Percentiles rank a stretch among this genome's conserved stretches.
Conservation (phyloP, 2,888 invertebrate genomes). For the Acrocyrtus sp. region DNA sequence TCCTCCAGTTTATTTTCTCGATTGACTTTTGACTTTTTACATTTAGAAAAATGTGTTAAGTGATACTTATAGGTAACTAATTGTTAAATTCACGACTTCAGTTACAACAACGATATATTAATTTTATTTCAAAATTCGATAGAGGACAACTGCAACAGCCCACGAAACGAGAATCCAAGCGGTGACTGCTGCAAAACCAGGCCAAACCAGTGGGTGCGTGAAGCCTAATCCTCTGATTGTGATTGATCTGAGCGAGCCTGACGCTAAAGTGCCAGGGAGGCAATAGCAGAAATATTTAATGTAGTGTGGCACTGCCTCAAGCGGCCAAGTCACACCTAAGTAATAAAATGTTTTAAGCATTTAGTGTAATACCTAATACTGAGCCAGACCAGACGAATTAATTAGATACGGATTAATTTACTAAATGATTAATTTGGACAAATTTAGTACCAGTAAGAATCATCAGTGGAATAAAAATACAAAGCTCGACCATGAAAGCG, state of each 20-base stretch:
- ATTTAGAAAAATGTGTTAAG: no score
- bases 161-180: conserved; percentile 38
- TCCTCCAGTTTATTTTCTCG: no score
- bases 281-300: conserved; percentile 70
- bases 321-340: conserved; percentile 94
- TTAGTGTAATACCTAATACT: no score
- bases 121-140: conserved; percentile 31
- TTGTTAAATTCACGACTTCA: no score
- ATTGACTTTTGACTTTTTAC: no score
- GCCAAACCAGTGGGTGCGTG: conserved; percentile 37
- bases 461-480: conserved; percentile 29
- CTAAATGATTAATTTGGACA: no score
- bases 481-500: conserved; percentile 20
- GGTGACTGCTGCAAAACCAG: conserved; percentile 29
- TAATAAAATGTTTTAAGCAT: no score
- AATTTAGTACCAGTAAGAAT: conserved; percentile 34
- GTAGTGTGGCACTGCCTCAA: conserved; percentile 91
- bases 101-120: no score
- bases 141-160: conserved; percentile 32
- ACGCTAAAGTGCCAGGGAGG: conserved; percentile 67
- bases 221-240: conserved; percentile 63
- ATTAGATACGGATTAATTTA: no score
- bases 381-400: no score
- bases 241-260: conserved; percentile 66
- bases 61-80: no score